These are phyloP conservation scores for Nomada ferruginata DNA, from an alignment of 2,888 invertebrate species.

Conservation along the genomic window DNA sequence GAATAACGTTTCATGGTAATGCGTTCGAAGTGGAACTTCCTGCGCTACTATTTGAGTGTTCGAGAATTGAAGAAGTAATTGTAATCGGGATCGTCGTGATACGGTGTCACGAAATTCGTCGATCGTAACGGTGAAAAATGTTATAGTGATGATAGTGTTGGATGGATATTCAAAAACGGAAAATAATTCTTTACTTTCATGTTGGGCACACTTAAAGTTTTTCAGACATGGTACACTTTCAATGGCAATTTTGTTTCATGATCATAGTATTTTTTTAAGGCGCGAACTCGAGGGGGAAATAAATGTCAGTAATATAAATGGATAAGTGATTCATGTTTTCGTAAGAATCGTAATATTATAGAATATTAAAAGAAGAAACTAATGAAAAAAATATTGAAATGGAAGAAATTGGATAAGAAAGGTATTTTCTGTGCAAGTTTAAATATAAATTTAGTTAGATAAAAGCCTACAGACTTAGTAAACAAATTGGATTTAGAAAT, in stretches of 20 bases:
- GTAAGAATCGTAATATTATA: no score
- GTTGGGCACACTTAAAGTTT: background rate
- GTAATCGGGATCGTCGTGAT: background rate
- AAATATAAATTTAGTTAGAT: no score
- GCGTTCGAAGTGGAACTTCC: background rate
- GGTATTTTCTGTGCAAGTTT: no score
- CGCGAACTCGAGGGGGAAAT: no score
- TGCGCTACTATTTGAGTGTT: conserved; percentile 1
- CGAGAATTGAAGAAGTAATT: background rate
- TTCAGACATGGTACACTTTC: background rate
- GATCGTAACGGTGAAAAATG: conserved; percentile 51
- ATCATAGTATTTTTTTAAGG: background rate
- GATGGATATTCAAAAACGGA: no score
- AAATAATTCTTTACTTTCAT: no score
- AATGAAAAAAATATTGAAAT: no score
- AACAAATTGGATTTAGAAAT: background rate
- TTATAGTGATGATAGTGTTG: conserved; percentile 3
- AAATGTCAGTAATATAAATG: no score
- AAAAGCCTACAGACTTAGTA: no score
- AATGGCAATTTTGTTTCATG: background rate
- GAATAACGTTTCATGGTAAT: background rate
- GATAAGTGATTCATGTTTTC: no score
- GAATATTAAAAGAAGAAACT: no score
- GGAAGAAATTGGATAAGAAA: no score
- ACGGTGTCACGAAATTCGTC: background rate